A percentile compares a stretch with the other conserved stretches of the same genome.
Conservation (phyloP, 2,797 vertebrate species). For the Intellagama lesueurii region DNA sequence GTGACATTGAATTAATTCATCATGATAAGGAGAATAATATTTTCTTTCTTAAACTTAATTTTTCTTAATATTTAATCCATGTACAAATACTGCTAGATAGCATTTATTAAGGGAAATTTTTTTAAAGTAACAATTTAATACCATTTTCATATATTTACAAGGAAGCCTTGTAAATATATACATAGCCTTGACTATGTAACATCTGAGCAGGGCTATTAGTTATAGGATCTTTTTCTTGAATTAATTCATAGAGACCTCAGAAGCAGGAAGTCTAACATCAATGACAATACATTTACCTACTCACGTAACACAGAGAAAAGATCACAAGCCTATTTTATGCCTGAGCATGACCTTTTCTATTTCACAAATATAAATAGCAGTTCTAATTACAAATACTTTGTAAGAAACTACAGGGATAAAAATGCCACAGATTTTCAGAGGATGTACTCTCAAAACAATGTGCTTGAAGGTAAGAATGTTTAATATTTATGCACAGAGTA, state of each 20-base stretch:
- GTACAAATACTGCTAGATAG: not conserved
- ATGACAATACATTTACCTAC: not conserved
- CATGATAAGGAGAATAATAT: not conserved
- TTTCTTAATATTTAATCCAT: not conserved
- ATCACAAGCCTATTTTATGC: not conserved
- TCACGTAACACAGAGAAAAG: not conserved
- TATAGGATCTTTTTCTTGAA: too few species aligned
- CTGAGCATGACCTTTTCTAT: not conserved
- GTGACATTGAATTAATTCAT: not conserved
- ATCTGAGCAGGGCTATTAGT: too few species aligned
- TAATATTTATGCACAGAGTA: not conserved
- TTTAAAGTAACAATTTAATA: not conserved
- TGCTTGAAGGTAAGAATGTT: not conserved
- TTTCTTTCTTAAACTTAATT: not conserved
- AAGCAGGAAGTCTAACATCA: too few species aligned
- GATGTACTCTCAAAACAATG: not conserved
- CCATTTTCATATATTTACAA: too few species aligned
- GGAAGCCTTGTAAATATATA: too few species aligned
- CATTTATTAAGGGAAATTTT: not conserved
- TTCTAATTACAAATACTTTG: not conserved
- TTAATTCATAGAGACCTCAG: too few species aligned
- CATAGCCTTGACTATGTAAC: too few species aligned
- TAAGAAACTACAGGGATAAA: not conserved
- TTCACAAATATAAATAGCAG: not conserved
- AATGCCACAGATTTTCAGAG: not conserved